These are phyloP conservation scores for Pituophis catenifer DNA, from an alignment of 2,113 vertebrate species.

Conservation along the genomic window DNA sequence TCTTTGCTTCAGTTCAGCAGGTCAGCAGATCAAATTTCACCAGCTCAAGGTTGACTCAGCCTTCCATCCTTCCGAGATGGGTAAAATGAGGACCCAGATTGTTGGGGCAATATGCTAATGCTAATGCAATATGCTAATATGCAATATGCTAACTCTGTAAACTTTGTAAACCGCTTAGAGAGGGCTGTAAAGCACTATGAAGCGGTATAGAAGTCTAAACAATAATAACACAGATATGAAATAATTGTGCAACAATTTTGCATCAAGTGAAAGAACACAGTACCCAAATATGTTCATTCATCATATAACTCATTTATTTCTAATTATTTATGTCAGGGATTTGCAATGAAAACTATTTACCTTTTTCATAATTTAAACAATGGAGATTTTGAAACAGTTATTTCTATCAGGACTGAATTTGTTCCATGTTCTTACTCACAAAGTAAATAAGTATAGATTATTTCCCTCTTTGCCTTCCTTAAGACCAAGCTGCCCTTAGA, in stretches of 20 bases:
- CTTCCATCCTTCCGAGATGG: too few species aligned
- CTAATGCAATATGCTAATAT: too few species aligned
- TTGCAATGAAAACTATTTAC: constrained; percentile 41
- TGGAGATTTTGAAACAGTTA: constrained; percentile 6
- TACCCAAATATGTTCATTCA: constrained; percentile 35
- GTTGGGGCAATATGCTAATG: too few species aligned
- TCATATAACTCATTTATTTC: constrained; percentile 42
- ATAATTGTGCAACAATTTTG: constrained; percentile 52
- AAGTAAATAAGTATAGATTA: constrained; percentile 37
- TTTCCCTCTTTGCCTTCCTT: constrained; percentile 25
- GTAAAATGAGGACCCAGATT: too few species aligned
- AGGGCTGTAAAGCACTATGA: too few species aligned
- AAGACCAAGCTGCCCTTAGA: constrained; percentile 43
- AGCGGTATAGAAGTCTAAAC: too few species aligned
- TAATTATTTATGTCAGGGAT: constrained; percentile 37
- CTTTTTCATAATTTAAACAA: constrained; percentile 25
- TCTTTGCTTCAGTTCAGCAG: too few species aligned
- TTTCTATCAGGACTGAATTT: constrained; percentile 16
- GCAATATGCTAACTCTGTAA: too few species aligned
- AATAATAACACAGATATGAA: constrained; percentile 30
- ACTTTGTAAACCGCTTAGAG: too few species aligned
- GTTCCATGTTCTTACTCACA: constrained; percentile 35
- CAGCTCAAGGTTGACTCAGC: too few species aligned
- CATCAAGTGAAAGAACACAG: constrained; percentile 31
- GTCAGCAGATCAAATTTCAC: too few species aligned